Conservation (phyloP, 2,113 vertebrate species). For the Melanotaenia duboulayi region DNA sequence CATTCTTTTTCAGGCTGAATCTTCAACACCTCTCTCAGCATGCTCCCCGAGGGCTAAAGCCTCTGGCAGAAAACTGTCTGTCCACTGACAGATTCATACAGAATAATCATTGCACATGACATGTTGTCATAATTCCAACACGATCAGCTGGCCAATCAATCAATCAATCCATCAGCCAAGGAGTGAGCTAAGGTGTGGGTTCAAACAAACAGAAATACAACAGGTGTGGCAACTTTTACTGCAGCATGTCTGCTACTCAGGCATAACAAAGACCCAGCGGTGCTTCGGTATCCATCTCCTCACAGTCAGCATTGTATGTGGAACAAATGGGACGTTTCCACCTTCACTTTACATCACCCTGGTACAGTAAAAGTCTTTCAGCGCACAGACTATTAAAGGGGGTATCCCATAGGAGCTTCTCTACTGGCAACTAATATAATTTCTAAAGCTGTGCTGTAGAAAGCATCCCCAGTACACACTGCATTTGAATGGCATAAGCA, state of each 20-base stretch:
- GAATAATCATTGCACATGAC: constrained; percentile 44
- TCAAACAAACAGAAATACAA: constrained; percentile 26
- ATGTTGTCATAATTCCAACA: constrained; percentile 44
- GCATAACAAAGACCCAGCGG: constrained; percentile 25
- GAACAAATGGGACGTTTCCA: constrained; percentile 67
- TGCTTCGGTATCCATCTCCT: constrained; percentile 50
- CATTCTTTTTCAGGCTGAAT: constrained; percentile 48
- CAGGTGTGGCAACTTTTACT: constrained; percentile 21
- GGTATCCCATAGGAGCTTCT: constrained; percentile 71
- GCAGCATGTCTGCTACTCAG: constrained; percentile 17
- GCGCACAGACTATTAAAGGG: constrained; percentile 58
- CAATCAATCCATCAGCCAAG: constrained; percentile 36
- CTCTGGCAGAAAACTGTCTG: constrained; percentile 72
- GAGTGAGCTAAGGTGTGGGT: not conserved
- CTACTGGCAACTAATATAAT: constrained; percentile 73
- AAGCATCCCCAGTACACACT: constrained; percentile 46
- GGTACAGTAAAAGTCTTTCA: constrained; percentile 69
- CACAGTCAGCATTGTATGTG: constrained; percentile 60
- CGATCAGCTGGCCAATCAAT: constrained; percentile 52
- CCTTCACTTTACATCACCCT: constrained; percentile 63
- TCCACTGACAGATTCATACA: constrained; percentile 64
- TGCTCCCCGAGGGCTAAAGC: constrained; percentile 60
- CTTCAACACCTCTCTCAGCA: constrained; percentile 65
- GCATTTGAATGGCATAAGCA: constrained; percentile 52
- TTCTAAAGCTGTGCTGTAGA: constrained; percentile 68